Evolutionary conservation across 2,797 vertebrate species (phyloP).

Genomic region (Artibeus jamaicensis): DNA sequence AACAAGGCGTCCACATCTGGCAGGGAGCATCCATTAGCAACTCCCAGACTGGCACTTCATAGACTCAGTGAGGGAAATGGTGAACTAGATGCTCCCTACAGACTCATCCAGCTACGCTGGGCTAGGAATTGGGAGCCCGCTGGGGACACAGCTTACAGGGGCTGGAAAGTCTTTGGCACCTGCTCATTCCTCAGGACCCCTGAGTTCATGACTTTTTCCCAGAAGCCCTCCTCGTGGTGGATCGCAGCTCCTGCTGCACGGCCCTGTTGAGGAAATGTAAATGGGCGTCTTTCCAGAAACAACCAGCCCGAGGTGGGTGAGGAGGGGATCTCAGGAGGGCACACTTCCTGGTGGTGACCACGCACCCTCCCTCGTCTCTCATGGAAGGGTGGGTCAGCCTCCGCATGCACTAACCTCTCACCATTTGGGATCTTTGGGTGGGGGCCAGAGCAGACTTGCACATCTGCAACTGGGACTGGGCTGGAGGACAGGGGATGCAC

Average conservation of each 20-base stretch:
- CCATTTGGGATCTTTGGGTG: background rate
- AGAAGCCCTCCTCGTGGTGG: background rate
- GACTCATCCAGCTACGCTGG: background rate
- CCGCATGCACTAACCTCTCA: background rate
- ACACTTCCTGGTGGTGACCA: background rate
- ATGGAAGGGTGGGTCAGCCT: background rate
- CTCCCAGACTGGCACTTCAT: background rate
- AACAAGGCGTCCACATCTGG: background rate
- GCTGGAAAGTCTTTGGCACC: background rate
- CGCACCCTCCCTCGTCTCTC: background rate
- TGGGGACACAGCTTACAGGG: background rate
- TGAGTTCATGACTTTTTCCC: background rate
- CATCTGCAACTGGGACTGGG: background rate
- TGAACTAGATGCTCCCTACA: background rate
- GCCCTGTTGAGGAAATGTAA: background rate
- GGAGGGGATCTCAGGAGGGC: background rate
- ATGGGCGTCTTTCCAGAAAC: background rate
- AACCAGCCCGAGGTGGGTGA: background rate
- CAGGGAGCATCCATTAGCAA: background rate
- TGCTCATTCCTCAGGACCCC: background rate
- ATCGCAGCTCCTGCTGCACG: background rate
- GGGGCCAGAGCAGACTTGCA: background rate
- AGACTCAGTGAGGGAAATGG: background rate
- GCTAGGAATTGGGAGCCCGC: background rate
- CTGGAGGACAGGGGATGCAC: background rate